These are phyloP conservation scores for Chrysopilus asiliformis DNA, from an alignment of 2,888 invertebrate genomes.

Conservation along the genomic window DNA sequence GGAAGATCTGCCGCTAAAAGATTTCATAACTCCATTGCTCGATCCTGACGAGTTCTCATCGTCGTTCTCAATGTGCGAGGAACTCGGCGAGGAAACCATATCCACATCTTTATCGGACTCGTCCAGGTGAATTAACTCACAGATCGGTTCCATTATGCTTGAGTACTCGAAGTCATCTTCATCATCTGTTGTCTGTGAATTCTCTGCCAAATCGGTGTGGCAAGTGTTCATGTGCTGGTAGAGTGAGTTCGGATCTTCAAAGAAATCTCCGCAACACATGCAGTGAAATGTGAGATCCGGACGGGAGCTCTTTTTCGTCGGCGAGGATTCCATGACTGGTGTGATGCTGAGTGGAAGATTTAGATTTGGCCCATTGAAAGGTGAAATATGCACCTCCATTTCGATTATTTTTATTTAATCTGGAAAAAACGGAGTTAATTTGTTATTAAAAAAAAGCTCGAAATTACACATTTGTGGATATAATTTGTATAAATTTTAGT, in stretches of 20 bases:
- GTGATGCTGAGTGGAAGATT: conserved; percentile 30
- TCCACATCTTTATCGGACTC: conserved; percentile 13
- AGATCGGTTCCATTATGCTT: conserved; percentile 34
- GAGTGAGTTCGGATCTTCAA: conserved; percentile 28
- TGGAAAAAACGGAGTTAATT: not conserved
- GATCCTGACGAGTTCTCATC: conserved; percentile 13
- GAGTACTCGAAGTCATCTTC: conserved; percentile 27
- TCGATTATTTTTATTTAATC: not conserved
- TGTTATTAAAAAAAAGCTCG: too few species aligned
- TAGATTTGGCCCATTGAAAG: conserved; percentile 12
- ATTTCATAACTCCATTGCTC: conserved; percentile 4
- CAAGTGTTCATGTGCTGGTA: conserved; percentile 31
- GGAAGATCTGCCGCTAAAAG: conserved; percentile 2
- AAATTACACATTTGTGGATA: too few species aligned
- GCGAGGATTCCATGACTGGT: conserved; percentile 21
- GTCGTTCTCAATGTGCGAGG: conserved; percentile 8
- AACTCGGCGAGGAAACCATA: conserved; percentile 5
- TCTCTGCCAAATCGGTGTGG: conserved; percentile 21
- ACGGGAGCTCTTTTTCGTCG: conserved; percentile 15
- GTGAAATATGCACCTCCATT: conserved; percentile 13
- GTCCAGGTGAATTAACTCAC: conserved; percentile 21
- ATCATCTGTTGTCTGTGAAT: conserved; percentile 15
- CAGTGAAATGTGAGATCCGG: conserved; percentile 35
- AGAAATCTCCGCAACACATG: conserved; percentile 31
- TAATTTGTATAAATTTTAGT: too few species aligned